phyloP scores from a whole-genome alignment of 1,140 invertebrate species.

The Leptinotarsa texana region DNA sequence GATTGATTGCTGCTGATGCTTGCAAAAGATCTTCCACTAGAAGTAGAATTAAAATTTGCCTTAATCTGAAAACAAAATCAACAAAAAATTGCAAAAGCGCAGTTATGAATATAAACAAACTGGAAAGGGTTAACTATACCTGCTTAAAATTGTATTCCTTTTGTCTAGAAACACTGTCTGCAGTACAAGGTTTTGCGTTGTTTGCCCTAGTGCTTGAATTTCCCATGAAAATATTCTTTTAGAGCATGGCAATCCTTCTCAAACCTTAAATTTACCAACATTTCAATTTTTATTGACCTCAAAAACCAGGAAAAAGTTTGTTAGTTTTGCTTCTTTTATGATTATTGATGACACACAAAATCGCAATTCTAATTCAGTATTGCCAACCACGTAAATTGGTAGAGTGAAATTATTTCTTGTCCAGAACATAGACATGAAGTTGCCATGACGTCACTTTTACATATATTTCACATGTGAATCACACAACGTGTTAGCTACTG shows the following conservation, averaged over 20 bases:
- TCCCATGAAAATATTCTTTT: conserved; percentile 44
- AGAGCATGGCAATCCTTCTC: conserved; percentile 28
- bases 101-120: conserved; percentile 37
- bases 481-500: too few relatives aligned
- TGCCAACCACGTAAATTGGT: too few relatives aligned
- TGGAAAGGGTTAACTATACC: conserved; percentile 39
- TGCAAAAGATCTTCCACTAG: conserved; percentile 42
- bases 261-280: conserved; percentile 35
- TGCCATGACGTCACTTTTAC: too few relatives aligned
- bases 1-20: conserved; percentile 43
- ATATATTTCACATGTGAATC: too few relatives aligned
- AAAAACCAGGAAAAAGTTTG: conserved; percentile 45
- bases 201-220: conserved; percentile 40
- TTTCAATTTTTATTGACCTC: conserved; percentile 45
- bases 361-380: background rate
- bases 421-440: too few relatives aligned
- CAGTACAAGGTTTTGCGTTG: conserved; percentile 30
- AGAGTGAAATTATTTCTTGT: too few relatives aligned
- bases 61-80: conserved; percentile 29
- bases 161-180: conserved; percentile 41
- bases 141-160: conserved; percentile 39
- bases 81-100: conserved; percentile 38
- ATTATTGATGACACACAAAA: conserved; percentile 6
- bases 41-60: conserved; percentile 31
- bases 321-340: conserved; percentile 35